phyloP scores from a whole-genome alignment of 2,797 vertebrate species.

The Coregonus ussuriensis region DNA sequence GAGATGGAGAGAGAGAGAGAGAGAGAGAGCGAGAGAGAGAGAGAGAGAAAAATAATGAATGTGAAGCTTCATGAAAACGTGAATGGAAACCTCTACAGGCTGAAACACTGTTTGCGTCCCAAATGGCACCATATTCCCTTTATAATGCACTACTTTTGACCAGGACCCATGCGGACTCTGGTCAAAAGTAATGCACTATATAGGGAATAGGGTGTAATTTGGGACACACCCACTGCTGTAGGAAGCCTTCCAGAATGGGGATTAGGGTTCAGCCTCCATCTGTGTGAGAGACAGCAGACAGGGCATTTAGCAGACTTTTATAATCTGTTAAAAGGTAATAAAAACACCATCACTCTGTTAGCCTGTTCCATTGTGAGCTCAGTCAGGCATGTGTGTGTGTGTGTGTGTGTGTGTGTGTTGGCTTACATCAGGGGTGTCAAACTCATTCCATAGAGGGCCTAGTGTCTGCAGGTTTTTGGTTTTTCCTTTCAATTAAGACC shows the following conservation, averaged over 20 bases:
- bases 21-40: neutral
- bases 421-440: too few relatives aligned
- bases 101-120: neutral
- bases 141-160: neutral
- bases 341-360: constrained; percentile 58
- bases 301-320: constrained; percentile 76
- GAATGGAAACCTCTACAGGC: constrained; percentile 73
- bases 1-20: too few relatives aligned
- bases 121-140: neutral
- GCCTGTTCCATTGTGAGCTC: constrained; percentile 52
- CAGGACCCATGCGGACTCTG: neutral
- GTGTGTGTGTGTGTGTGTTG: neutral
- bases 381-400: constrained; percentile 37
- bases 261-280: constrained; percentile 77
- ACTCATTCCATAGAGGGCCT: too few relatives aligned
- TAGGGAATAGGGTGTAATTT: neutral
- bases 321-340: constrained; percentile 76
- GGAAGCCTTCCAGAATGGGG: constrained; percentile 68
- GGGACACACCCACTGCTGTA: constrained; percentile 30
- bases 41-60: neutral
- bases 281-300: constrained; percentile 69
- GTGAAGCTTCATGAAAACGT: constrained; percentile 57
- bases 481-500: too few relatives aligned
- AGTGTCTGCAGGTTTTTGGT: too few relatives aligned
- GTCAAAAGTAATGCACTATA: neutral